Evolutionary conservation across 2,888 invertebrate genomes (phyloP).

Genomic region (Hyposoter dolosus): DNA sequence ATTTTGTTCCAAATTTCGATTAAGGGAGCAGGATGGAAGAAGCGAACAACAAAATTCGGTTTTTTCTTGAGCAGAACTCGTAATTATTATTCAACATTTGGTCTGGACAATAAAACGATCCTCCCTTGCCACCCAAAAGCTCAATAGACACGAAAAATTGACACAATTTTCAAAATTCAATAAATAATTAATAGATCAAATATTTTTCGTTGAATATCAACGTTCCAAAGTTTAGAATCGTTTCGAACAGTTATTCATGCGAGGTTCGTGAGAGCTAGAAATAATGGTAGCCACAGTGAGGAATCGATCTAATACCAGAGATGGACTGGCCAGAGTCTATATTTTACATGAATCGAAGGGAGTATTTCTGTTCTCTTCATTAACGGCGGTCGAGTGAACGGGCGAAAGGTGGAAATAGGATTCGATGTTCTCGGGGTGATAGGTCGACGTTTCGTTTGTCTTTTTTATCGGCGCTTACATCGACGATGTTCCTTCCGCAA

Average conservation of each 20-base stretch:
- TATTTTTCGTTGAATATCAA: no score
- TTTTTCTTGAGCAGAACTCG: no score
- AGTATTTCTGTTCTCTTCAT: constrained; percentile 9
- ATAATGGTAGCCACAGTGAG: constrained; percentile 24
- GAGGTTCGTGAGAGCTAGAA: constrained; percentile 6
- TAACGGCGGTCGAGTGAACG: constrained; percentile 18
- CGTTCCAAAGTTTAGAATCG: not conserved
- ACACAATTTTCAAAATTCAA: no score
- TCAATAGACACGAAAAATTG: no score
- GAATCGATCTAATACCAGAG: constrained; percentile 18
- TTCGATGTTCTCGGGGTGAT: constrained; percentile 27
- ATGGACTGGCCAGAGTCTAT: not conserved
- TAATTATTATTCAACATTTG: no score
- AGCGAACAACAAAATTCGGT: no score
- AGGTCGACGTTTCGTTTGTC: constrained; percentile 20
- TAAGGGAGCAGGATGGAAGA: no score
- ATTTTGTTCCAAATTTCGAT: not conserved
- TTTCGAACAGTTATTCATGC: constrained; percentile 14
- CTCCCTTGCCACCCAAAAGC: no score
- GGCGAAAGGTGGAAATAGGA: constrained; percentile 2
- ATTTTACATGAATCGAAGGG: constrained; percentile 1
- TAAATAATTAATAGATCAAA: no score
- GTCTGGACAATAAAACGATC: no score
- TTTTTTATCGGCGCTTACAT: constrained; percentile 7
- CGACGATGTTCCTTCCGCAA: constrained; percentile 2